phyloP scores from a whole-genome alignment of 2,888 invertebrate species.

The Bellardia bayeri region DNA sequence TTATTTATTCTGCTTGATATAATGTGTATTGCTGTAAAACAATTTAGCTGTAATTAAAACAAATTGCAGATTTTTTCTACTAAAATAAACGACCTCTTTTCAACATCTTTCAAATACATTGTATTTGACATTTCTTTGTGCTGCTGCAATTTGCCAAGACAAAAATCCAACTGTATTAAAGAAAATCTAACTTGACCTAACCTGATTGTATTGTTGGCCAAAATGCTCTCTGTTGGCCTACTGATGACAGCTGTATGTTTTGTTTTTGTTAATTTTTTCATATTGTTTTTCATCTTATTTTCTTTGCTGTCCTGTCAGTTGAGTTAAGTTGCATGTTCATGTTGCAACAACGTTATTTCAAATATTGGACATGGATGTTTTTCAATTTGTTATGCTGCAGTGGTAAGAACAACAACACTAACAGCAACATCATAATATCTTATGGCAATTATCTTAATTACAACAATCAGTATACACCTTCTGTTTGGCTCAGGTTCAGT shows the following conservation, averaged over 20 bases:
- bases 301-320: slow-evolving; percentile 4
- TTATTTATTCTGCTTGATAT: too few relatives aligned
- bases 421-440: slow-evolving; percentile 57
- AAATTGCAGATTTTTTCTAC: not conserved
- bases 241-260: slow-evolving; percentile 68
- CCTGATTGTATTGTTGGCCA: slow-evolving; percentile 54
- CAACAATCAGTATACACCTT: slow-evolving; percentile 72
- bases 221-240: slow-evolving; percentile 52
- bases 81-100: slow-evolving; percentile 25
- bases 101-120: slow-evolving; percentile 24
- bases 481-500: slow-evolving; percentile 45
- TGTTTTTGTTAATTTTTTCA: not conserved
- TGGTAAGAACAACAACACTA: slow-evolving; percentile 13
- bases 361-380: slow-evolving; percentile 56
- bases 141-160: slow-evolving; percentile 18
- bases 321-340: not conserved
- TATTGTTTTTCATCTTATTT: slow-evolving; percentile 19
- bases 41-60: slow-evolving; percentile 2
- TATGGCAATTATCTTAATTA: slow-evolving; percentile 74
- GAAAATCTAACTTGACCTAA: slow-evolving; percentile 59
- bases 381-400: slow-evolving; percentile 71
- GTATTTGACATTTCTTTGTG: slow-evolving; percentile 22
- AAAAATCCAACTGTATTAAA: slow-evolving; percentile 20
- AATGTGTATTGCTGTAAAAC: not conserved
- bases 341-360: slow-evolving; percentile 49